Evolutionary conservation across 1,140 invertebrate species (phyloP).

Genomic region (Brachionus manjavacas): DNA sequence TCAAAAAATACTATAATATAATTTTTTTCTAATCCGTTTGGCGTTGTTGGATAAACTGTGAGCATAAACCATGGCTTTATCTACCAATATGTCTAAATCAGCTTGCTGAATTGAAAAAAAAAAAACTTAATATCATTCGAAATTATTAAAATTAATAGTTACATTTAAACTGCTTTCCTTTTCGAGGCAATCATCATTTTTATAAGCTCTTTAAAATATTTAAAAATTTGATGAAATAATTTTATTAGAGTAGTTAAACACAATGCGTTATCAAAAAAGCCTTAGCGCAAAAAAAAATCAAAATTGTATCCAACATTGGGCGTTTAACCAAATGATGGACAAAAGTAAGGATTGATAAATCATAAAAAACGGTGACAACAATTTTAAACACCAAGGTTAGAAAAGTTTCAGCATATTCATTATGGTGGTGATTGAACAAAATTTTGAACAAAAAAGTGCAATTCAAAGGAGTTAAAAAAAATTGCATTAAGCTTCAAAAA

Average conservation of each 20-base stretch:
- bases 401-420: not conserved
- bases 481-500: not conserved
- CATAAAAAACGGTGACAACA: not conserved
- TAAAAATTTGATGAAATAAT: not conserved
- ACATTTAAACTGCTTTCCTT: conserved; percentile 1
- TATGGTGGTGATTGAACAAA: not conserved
- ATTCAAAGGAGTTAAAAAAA: not conserved
- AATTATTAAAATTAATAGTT: not conserved
- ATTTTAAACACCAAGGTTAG: not conserved
- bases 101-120: not conserved
- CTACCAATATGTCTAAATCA: not conserved
- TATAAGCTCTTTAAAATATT: not conserved
- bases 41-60: conserved; percentile 6
- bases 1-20: not conserved
- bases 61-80: conserved; percentile 11
- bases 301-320: not conserved
- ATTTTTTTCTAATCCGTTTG: not conserved
- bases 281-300: not conserved
- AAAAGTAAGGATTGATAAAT: not conserved
- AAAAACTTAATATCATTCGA: not conserved
- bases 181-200: not conserved
- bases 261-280: not conserved
- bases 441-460: not conserved
- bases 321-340: not conserved
- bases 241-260: not conserved